Base-by-base conservation (phyloP, 2,797 vertebrate genomes). In the Orestias chungarensis region DNA sequence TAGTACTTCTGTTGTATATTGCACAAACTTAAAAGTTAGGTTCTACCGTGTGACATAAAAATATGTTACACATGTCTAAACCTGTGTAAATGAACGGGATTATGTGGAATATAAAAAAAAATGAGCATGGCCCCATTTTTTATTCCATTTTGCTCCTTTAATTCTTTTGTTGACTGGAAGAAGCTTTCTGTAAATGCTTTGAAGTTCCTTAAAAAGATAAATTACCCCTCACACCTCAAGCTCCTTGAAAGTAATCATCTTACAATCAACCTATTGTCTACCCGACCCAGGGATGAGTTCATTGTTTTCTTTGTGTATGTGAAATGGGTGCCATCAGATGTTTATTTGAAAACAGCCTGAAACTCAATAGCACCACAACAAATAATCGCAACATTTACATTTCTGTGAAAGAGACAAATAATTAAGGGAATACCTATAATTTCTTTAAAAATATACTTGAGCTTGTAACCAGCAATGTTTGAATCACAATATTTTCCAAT, bases 191-290 rank as follows among this genome's bases (percentile, higher is more conserved):
- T 49, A 47, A 73, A 59, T 17, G 71, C 73, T 79, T n/a, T 0
- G 85, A 89, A 84, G 81, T 85, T 73, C 77, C 74, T 83, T 83
- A 59, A 73, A 89, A 79, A 87, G 87, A 79, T 62, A 89, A 91
- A 92, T 89, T 54, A 82, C 68, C 76, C 70, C 69, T 81, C 77
- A 69, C 79, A 83, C 81, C 73, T 78, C 79, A 70, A 79, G 69
- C 70, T 75, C 69, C 20, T 73, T 50, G 61, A 79, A 75, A 77
- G 85, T 81, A 82, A 87, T 74, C 74, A 71, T 81, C 71, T 82
- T 74, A 44, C 67, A 80, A 81, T 78, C 29, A 43, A 23, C 25
- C 42, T 68, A 74, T 83, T 84, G 78, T 86, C 72, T 76, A 40
- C 59, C 49, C 62, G 73, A 73, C 25, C 70, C 68, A 64, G 72